Base-by-base conservation (phyloP, 2,888 invertebrate species). In the Dusona sp. region DNA sequence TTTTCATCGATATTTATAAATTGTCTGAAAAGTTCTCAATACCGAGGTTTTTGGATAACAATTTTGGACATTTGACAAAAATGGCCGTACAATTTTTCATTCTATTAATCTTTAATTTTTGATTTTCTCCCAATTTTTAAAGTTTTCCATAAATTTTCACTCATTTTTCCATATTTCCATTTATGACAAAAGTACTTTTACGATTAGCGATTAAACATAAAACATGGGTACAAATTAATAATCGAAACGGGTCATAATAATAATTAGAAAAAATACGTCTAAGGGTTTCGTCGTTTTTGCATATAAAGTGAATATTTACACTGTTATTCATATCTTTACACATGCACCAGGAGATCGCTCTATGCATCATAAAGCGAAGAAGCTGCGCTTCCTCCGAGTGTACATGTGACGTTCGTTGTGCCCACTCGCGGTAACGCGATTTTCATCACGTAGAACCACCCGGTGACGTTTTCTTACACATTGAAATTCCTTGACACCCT, bases 401-500 rank as follows among this genome's bases (percentile, higher is more conserved):
- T 54, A 70, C 68, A 72, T 72, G 42, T 25, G 84, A 84, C 84
- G 84, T 80, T 64, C 70, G 38, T 79, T 48, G 61, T 79, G 57
- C 80, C 80, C 64, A 73, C 54, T 36, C 84, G 11, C 54, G 33
- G 19, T 64, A 48, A n/a, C 42, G 29, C 29, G 77, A 72, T 75
- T 70, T 67, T 80, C 33, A 78, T 83, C 83, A 83, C 83, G 83
- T 78, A 73, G 13, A 80, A 64, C 61, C 22, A 57, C 38, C 64
- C 72, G 45, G 67, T 75, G 51, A 78, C 72, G 65, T 48, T 78
- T 72, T 83, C 78, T 64, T 48, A 45, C 45, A 64, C 48, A 38
- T 51, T 83, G 19, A 70, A 64, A 54, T 78, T 78, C 78, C 64
- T 72, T 78, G 83, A 83, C 83, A 78, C 68, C 64, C 78, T 83